Percentiles rank a stretch among this genome's conserved stretches.
Evolutionary conservation across 2,888 invertebrate genomes (phyloP).

Genomic region (Himalopsyche kuldschensis): DNA sequence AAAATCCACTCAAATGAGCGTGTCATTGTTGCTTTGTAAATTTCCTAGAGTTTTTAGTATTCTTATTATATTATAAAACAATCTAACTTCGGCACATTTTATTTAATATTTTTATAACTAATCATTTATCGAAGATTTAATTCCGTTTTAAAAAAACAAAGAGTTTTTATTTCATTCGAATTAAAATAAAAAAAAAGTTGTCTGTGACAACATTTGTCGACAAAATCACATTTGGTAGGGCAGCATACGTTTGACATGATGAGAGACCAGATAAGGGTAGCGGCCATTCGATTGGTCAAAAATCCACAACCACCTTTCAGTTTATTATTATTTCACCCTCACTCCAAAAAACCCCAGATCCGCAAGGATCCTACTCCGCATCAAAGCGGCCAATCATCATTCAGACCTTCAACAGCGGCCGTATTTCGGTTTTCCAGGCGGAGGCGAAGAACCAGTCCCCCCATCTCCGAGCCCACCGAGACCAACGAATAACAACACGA

Average conservation of each 20-base stretch:
- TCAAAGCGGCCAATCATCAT: background rate
- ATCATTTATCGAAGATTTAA: too few species aligned
- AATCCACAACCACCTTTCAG: constrained; percentile 13
- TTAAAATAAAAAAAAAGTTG: too few species aligned
- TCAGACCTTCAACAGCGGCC: constrained; percentile 13
- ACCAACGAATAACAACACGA: constrained; percentile 58
- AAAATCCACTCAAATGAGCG: too few species aligned
- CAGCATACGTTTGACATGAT: background rate
- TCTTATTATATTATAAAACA: too few species aligned
- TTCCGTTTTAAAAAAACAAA: too few species aligned
- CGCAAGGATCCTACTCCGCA: background rate
- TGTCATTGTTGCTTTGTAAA: too few species aligned
- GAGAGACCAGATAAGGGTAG: background rate
- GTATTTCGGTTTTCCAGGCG: constrained; percentile 50
- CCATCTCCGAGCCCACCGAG: constrained; percentile 54
- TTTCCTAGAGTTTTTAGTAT: too few species aligned
- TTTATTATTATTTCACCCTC: constrained; percentile 22
- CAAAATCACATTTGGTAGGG: background rate
- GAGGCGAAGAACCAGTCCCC: constrained; percentile 38
- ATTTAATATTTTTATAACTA: too few species aligned
- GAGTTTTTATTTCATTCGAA: too few species aligned
- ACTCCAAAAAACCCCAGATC: background rate
- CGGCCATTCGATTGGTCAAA: constrained; percentile 19
- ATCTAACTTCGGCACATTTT: too few species aligned
- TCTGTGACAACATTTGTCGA: too few species aligned